phyloP scores from a whole-genome alignment of 2,888 invertebrate species.

The Sisyra terminalis region DNA sequence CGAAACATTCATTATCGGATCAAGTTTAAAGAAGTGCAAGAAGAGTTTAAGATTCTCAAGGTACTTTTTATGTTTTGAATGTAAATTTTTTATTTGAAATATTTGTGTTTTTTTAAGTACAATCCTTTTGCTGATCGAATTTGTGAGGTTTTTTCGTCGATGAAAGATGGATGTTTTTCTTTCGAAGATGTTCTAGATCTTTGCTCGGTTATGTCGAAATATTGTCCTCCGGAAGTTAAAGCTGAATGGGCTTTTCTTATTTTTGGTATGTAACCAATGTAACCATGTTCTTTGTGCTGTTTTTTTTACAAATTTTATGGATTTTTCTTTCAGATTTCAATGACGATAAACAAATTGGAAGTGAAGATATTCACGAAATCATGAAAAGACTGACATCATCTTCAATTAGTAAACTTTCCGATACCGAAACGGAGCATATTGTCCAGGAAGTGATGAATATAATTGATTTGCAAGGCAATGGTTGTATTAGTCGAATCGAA shows the following conservation, averaged over 20 bases:
- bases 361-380: conserved; percentile 34
- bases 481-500: conserved; percentile 38
- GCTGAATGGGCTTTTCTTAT: conserved; percentile 63
- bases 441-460: conserved; percentile 36
- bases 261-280: conserved; percentile 36
- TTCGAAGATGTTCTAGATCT: conserved; percentile 67
- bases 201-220: conserved; percentile 56
- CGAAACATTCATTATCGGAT: conserved; percentile 33
- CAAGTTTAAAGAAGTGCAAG: conserved; percentile 32
- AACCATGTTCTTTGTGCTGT: no score
- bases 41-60: conserved; percentile 47
- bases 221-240: conserved; percentile 54
- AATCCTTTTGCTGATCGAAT: conserved; percentile 62
- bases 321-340: conserved; percentile 35
- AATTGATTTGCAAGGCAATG: conserved; percentile 39
- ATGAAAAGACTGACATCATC: conserved; percentile 32
- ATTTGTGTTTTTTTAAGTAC: no score
- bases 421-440: conserved; percentile 14
- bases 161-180: conserved; percentile 45
- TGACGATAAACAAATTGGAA: conserved; percentile 40
- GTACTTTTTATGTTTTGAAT: conserved; percentile 30
- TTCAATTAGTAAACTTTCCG: background rate
- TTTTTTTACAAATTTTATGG: no score
- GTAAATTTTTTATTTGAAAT: no score
- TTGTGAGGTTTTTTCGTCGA: conserved; percentile 56